Evolutionary conservation across 2,797 vertebrate species (phyloP).

Genomic region (Gymnodraco acuticeps): DNA sequence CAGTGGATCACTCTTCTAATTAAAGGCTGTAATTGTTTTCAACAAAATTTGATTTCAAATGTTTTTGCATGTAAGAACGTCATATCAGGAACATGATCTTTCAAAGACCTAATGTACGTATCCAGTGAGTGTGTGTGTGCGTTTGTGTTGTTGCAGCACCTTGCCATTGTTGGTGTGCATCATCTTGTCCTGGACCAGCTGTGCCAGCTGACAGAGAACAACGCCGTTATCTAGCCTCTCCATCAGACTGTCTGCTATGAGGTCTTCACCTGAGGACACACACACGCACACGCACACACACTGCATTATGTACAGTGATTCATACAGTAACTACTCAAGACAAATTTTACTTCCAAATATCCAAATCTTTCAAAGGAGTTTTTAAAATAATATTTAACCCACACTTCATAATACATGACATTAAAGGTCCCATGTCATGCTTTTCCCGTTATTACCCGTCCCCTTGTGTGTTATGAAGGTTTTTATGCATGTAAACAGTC

Average conservation of each 20-base stretch:
- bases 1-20: constrained; percentile 92
- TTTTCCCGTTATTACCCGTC: too few relatives aligned
- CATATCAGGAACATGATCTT: too few relatives aligned
- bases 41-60: background rate
- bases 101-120: too few relatives aligned
- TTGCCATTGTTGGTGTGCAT: constrained; percentile 76
- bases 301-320: background rate
- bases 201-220: constrained; percentile 93
- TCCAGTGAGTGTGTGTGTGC: background rate
- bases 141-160: constrained; percentile 62
- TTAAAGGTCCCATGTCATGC: too few relatives aligned
- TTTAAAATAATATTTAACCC: background rate
- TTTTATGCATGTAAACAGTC: too few relatives aligned
- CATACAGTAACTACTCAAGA: background rate
- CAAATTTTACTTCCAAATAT: background rate
- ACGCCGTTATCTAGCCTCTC: constrained; percentile 95
- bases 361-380: background rate
- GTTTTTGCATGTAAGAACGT: too few relatives aligned
- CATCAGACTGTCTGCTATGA: constrained; percentile 93
- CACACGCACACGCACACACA: background rate
- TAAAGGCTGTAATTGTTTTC: constrained; percentile 79
- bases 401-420: background rate
- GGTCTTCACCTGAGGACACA: constrained; percentile 86
- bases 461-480: too few relatives aligned
- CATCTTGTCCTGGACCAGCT: constrained; percentile 93